phyloP scores from a whole-genome alignment of 2,888 invertebrate genomes.

The Abscondita cerata region DNA sequence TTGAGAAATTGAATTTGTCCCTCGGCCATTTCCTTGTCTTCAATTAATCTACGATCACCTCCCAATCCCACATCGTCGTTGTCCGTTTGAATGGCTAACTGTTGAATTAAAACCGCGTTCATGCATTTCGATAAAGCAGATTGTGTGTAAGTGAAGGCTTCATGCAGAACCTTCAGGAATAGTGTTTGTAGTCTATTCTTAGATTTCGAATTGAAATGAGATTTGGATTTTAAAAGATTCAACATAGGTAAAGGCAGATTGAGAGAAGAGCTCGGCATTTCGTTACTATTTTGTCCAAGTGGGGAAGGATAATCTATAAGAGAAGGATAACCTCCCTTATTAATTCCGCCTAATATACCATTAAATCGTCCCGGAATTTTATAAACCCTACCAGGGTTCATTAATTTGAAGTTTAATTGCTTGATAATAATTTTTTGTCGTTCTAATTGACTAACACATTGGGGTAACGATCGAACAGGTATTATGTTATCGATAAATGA shows the following conservation, averaged over 20 bases:
- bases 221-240: constrained; percentile 31
- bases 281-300: too few relatives aligned
- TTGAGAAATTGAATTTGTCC: constrained; percentile 90
- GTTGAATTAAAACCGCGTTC: constrained; percentile 38
- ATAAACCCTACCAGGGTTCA: too few relatives aligned
- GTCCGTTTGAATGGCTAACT: constrained; percentile 28
- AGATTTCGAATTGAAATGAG: background rate
- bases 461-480: too few relatives aligned
- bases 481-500: too few relatives aligned
- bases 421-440: too few relatives aligned
- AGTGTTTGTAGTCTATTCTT: constrained; percentile 7
- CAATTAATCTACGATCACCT: constrained; percentile 57
- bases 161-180: constrained; percentile 26
- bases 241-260: constrained; percentile 33
- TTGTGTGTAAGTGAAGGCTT: constrained; percentile 37
- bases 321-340: too few relatives aligned
- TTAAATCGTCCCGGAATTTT: too few relatives aligned
- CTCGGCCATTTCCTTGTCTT: constrained; percentile 71
- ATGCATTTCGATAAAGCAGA: constrained; percentile 40
- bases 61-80: constrained; percentile 21
- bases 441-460: too few relatives aligned
- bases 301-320: too few relatives aligned
- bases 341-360: too few relatives aligned
- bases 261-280: background rate
- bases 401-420: too few relatives aligned